Evolutionary conservation across 2,888 invertebrate genomes (phyloP).

Genomic region (Seira ritae): DNA sequence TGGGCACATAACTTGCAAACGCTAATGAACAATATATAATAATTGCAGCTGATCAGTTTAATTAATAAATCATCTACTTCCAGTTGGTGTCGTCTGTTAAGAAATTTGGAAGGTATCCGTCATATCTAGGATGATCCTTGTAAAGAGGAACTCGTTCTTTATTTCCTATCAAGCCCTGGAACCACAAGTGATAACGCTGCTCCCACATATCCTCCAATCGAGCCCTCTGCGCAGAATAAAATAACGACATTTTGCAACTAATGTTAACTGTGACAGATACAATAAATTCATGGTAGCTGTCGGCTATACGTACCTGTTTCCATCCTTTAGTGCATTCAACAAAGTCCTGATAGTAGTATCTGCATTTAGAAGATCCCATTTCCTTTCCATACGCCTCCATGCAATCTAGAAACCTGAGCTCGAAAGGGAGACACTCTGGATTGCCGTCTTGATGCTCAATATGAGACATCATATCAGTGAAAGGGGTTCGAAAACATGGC

Average conservation of each 20-base stretch:
- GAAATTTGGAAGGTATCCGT: conserved; percentile 43
- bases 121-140: conserved; percentile 46
- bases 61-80: too few relatives aligned
- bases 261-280: background rate
- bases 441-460: conserved; percentile 79
- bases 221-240: conserved; percentile 27
- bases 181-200: conserved; percentile 60
- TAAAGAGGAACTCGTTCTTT: conserved; percentile 40
- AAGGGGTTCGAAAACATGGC: conserved; percentile 83
- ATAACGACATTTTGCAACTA: background rate
- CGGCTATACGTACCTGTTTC: conserved; percentile 79
- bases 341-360: conserved; percentile 81
- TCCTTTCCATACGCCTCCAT: conserved; percentile 87
- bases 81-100: conserved; percentile 10
- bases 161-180: conserved; percentile 52
- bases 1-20: conserved; percentile 6
- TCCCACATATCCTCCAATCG: conserved; percentile 62
- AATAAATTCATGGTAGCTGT: background rate
- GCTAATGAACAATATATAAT: background rate
- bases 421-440: conserved; percentile 82
- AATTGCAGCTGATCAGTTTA: too few relatives aligned
- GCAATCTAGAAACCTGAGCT: conserved; percentile 85
- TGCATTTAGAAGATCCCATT: conserved; percentile 81
- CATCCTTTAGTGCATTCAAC: conserved; percentile 82
- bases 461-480: conserved; percentile 84